Conservation (phyloP, 2,888 invertebrate species). For the Temnothorax ravouxi region DNA sequence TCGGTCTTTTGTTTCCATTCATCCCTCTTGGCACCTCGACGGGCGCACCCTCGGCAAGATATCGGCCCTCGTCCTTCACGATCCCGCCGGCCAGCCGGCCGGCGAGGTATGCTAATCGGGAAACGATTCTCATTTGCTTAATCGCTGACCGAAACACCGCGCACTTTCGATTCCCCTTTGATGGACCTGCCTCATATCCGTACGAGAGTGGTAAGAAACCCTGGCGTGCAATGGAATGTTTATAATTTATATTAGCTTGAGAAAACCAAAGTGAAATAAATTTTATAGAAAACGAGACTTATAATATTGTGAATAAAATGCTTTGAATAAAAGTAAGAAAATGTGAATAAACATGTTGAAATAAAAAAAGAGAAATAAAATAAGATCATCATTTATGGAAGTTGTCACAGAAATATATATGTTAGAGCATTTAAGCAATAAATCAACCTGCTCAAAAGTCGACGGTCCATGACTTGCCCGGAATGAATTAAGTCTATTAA, state of each 20-base stretch:
- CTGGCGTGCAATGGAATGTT: neutral
- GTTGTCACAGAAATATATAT: neutral
- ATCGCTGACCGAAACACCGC: slow-evolving; percentile 68
- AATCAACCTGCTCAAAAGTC: neutral
- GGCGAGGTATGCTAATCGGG: slow-evolving; percentile 77
- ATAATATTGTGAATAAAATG: neutral
- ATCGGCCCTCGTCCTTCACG: slow-evolving; percentile 61
- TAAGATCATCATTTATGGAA: neutral
- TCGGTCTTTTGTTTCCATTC: slow-evolving; percentile 84
- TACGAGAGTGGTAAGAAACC: neutral
- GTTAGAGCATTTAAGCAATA: neutral
- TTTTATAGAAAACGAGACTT: neutral
- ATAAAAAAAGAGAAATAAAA: neutral
- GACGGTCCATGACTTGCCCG: neutral
- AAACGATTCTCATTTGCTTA: slow-evolving; percentile 78
- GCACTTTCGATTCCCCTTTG: slow-evolving; percentile 39
- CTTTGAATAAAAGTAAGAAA: neutral
- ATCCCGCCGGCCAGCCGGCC: slow-evolving; percentile 71
- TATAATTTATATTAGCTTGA: slow-evolving; percentile 20
- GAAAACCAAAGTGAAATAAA: neutral
- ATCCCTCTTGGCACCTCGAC: slow-evolving; percentile 81
- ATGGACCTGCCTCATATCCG: neutral
- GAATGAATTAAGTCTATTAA: slow-evolving; percentile 29
- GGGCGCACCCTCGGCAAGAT: slow-evolving; percentile 67
- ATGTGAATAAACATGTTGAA: neutral